These are phyloP conservation scores for Drosophila trapezifrons DNA, from an alignment of 1,140 invertebrate genomes.

Conservation along the genomic window DNA sequence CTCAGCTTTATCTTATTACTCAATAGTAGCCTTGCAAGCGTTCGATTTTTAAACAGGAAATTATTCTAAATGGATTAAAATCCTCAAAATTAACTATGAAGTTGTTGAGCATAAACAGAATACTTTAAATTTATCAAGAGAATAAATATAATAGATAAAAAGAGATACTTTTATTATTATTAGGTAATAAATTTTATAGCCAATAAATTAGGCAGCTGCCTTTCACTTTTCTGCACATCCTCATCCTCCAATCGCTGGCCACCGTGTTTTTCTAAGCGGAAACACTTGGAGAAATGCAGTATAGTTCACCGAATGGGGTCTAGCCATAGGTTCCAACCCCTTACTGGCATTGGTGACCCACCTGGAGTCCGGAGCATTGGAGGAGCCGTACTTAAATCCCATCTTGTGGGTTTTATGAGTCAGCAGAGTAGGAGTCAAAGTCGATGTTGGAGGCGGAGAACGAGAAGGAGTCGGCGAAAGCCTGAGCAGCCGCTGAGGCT, in stretches of 20 bases:
- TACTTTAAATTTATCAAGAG: not conserved
- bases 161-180: constrained; percentile 4
- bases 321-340: not conserved
- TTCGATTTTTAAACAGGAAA: not conserved
- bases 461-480: constrained; percentile 8
- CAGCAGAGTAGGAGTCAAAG: constrained; percentile 31
- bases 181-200: not conserved
- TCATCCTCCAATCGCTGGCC: not conserved
- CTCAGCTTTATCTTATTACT: constrained; percentile 5
- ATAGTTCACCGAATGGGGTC: constrained; percentile 17
- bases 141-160: not conserved
- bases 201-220: constrained; percentile 3
- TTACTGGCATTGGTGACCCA: constrained; percentile 1
- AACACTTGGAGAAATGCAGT: constrained; percentile 16
- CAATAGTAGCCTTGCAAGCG: not conserved
- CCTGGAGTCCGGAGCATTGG: constrained; percentile 2
- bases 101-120: not conserved
- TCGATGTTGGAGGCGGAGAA: not conserved
- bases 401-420: constrained; percentile 77
- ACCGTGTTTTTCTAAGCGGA: constrained; percentile 9
- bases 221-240: constrained; percentile 2
- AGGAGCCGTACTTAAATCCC: constrained; percentile 56
- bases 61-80: not conserved
- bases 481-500: constrained; percentile 56
- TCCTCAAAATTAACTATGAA: too few relatives aligned